These are phyloP conservation scores for Tragelaphus scriptus DNA, from an alignment of 2,113 vertebrate genomes.

Conservation along the genomic window DNA sequence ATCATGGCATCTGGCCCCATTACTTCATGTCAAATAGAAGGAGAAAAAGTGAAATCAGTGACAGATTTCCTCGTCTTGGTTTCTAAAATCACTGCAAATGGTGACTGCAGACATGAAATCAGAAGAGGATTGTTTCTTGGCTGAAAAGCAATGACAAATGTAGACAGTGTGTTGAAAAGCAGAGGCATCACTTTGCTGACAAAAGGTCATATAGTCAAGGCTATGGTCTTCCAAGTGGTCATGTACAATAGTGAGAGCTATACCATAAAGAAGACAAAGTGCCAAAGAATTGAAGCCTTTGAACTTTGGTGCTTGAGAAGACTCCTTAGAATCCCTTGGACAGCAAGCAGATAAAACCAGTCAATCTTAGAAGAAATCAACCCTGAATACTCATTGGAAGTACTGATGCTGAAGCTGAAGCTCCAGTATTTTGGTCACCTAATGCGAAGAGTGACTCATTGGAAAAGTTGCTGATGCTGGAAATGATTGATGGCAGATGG, in stretches of 20 bases:
- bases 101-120: background rate
- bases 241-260: background rate
- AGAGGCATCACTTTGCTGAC: background rate
- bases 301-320: background rate
- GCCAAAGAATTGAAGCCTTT: background rate
- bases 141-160: background rate
- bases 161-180: background rate
- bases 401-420: background rate
- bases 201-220: background rate
- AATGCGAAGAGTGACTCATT: accelerated
- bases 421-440: background rate
- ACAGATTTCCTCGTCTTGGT: background rate
- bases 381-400: background rate
- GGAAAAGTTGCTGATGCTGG: background rate
- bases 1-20: background rate
- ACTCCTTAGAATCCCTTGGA: background rate
- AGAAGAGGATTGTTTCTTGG: background rate
- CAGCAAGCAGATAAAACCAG: background rate
- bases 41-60: background rate
- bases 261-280: background rate
- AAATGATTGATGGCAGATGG: background rate
- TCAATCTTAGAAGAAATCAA: background rate
- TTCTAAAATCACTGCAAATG: background rate
- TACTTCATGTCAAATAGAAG: background rate
- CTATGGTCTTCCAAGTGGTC: background rate